Evolutionary conservation across 2,888 invertebrate species (phyloP).

Genomic region (Adelognathus sp.): DNA sequence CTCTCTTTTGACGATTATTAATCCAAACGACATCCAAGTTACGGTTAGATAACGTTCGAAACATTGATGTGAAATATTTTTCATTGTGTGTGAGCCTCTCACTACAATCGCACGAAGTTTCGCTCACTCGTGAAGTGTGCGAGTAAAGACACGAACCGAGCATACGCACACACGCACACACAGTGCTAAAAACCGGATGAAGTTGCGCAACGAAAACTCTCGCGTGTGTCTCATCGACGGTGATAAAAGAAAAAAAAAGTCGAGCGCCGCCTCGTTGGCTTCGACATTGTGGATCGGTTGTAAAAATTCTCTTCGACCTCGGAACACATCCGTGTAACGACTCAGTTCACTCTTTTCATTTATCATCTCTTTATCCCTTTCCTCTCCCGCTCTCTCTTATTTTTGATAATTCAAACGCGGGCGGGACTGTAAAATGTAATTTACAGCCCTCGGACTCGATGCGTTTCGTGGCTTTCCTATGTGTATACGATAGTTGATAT

Average conservation of each 20-base stretch:
- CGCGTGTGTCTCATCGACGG: slow-evolving; percentile 25
- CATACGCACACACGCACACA: no score
- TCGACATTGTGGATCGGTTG: slow-evolving; percentile 24
- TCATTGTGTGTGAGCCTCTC: neutral
- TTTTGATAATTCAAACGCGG: no score
- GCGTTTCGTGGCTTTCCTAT: slow-evolving; percentile 25
- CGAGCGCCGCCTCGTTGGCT: neutral
- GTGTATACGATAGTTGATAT: neutral
- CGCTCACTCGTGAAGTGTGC: no score
- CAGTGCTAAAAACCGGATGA: slow-evolving; percentile 51
- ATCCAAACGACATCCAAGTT: neutral
- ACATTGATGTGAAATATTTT: neutral
- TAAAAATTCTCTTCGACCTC: slow-evolving; percentile 26
- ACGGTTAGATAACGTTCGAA: neutral
- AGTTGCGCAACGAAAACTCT: slow-evolving; percentile 41
- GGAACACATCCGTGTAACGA: neutral
- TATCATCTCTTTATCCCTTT: no score
- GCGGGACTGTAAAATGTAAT: slow-evolving; percentile 3
- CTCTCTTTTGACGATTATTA: slow-evolving; percentile 11
- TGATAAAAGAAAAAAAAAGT: slow-evolving; percentile 25
- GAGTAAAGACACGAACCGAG: no score
- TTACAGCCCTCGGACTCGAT: slow-evolving; percentile 14
- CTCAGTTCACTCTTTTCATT: neutral
- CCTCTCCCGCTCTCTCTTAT: no score
- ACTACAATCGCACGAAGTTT: neutral